Conservation (phyloP, 1,140 invertebrate species). For the Pollicipes pollicipes region DNA sequence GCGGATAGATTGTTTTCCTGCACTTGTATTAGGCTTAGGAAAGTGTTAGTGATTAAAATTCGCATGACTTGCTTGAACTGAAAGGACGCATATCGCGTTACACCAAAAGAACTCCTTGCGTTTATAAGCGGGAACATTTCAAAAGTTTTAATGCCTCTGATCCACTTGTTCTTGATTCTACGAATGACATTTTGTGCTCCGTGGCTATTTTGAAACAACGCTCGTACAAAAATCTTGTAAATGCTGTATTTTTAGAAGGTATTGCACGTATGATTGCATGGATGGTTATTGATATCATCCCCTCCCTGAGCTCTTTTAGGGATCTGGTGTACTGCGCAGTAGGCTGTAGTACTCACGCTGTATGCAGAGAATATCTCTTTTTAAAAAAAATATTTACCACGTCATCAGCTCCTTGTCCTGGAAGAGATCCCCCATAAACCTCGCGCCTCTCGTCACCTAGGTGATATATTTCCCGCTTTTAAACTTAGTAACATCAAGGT, state of each 20-base stretch:
- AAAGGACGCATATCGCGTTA: neutral
- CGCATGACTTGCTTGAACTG: neutral
- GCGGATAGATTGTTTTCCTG: neutral
- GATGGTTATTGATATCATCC: neutral
- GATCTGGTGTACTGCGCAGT: neutral
- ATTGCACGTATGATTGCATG: neutral
- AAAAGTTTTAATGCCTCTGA: neutral
- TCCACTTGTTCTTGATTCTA: neutral
- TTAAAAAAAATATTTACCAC: neutral
- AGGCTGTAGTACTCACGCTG: neutral
- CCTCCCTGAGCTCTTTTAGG: neutral
- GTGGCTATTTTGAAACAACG: neutral
- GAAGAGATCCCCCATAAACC: neutral
- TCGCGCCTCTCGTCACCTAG: neutral
- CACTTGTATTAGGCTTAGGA: neutral
- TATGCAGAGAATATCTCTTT: neutral
- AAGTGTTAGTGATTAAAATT: neutral
- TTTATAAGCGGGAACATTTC: neutral
- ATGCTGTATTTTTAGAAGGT: neutral
- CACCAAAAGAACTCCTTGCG: neutral
- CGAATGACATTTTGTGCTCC: neutral
- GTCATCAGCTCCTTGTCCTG: neutral
- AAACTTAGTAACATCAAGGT: neutral
- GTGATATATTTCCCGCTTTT: neutral
- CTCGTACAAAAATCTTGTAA: neutral